Evolutionary conservation across 2,888 invertebrate genomes (phyloP).

Genomic region (Ophraella communa): DNA sequence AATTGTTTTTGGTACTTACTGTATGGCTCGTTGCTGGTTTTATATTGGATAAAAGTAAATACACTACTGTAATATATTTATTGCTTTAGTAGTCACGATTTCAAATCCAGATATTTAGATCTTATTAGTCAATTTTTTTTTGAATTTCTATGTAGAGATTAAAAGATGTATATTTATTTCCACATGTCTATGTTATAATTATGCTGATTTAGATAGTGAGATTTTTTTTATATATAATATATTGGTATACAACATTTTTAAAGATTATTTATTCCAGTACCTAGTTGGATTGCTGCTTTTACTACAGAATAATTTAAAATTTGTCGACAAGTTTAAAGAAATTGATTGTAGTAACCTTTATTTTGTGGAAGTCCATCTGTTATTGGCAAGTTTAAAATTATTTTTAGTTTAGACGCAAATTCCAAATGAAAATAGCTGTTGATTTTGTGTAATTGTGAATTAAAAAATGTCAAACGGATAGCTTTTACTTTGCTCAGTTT

Average conservation of each 20-base stretch:
- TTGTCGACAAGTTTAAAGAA: too few relatives aligned
- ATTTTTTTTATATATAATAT: slow-evolving; percentile 19
- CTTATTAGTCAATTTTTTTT: background rate
- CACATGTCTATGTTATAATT: slow-evolving; percentile 4
- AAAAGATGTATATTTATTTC: slow-evolving; percentile 19
- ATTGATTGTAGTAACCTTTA: too few relatives aligned
- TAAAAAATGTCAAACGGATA: too few relatives aligned
- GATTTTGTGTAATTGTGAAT: too few relatives aligned
- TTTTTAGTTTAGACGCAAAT: too few relatives aligned
- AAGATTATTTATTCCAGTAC: background rate
- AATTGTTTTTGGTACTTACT: slow-evolving; percentile 19
- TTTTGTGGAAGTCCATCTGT: too few relatives aligned
- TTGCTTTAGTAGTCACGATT: slow-evolving; percentile 33
- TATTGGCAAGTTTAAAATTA: too few relatives aligned
- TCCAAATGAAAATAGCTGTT: too few relatives aligned
- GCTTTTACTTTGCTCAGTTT: too few relatives aligned
- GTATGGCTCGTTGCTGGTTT: slow-evolving; percentile 38
- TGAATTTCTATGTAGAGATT: slow-evolving; percentile 4
- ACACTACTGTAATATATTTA: slow-evolving; percentile 27
- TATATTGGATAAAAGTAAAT: slow-evolving; percentile 32
- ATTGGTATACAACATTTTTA: slow-evolving; percentile 3
- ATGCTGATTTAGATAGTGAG: slow-evolving; percentile 13
- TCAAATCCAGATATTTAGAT: slow-evolving; percentile 11
- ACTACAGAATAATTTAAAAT: background rate
- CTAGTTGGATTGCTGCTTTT: background rate